Conservation (phyloP, 1,140 invertebrate genomes). For the Cyclina sinensis region DNA sequence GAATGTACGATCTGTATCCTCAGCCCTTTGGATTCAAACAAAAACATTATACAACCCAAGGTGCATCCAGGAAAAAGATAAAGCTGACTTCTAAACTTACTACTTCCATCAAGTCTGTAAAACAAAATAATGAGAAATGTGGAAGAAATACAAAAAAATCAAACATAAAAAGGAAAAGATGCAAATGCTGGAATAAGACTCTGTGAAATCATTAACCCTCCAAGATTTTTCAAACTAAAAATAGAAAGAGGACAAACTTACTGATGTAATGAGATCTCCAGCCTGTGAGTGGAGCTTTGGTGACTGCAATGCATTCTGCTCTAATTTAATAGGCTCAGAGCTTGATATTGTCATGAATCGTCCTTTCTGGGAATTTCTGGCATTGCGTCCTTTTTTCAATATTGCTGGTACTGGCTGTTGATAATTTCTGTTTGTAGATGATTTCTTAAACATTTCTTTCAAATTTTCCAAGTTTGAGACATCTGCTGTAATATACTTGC, state of each 20-base stretch:
- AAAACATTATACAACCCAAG: too few species aligned
- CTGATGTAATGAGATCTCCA: slow-evolving; percentile 80
- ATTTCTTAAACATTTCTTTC: slow-evolving; percentile 43
- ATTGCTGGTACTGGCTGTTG: slow-evolving; percentile 50
- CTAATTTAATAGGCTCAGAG: slow-evolving; percentile 87
- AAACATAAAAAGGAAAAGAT: too few species aligned
- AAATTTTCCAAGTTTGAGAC: slow-evolving; percentile 15
- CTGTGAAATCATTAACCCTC: too few species aligned
- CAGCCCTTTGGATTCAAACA: too few species aligned
- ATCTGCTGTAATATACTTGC: slow-evolving; percentile 41
- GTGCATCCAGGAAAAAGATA: too few species aligned
- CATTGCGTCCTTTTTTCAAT: slow-evolving; percentile 59
- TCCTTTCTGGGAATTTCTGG: slow-evolving; percentile 82
- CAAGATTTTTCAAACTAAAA: too few species aligned
- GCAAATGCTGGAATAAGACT: too few species aligned
- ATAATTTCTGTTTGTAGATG: slow-evolving; percentile 54
- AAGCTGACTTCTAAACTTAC: too few species aligned
- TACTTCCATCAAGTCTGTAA: too few species aligned
- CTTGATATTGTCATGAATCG: slow-evolving; percentile 95
- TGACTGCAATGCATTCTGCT: slow-evolving; percentile 75
- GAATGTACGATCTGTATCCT: too few species aligned
- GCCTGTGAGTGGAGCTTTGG: slow-evolving; percentile 76
- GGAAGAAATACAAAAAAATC: too few species aligned
- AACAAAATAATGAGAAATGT: too few species aligned
- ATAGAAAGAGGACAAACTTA: slow-evolving; percentile 57